Conservation (phyloP, 1,140 invertebrate species). For the Pararge aegeria region DNA sequence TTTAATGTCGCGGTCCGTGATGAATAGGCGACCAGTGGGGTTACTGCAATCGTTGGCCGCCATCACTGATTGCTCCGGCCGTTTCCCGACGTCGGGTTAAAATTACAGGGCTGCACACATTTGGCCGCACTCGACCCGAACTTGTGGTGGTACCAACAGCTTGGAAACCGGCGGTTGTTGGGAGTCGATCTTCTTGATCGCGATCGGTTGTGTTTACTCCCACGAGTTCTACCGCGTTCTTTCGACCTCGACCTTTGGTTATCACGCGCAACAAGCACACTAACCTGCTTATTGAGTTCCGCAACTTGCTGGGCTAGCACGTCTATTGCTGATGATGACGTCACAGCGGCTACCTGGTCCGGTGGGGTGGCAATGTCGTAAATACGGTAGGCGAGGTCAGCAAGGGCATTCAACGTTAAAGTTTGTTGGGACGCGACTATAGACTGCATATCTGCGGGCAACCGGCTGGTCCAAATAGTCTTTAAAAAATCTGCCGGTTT, state of each 20-base stretch:
- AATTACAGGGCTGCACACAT: too few species aligned
- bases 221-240: not conserved
- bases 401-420: too few species aligned
- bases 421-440: too few species aligned
- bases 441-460: too few species aligned
- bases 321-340: not conserved
- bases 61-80: too few species aligned
- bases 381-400: constrained; percentile 28
- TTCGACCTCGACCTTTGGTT: too few species aligned
- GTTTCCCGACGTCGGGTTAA: too few species aligned
- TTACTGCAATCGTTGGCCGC: too few species aligned
- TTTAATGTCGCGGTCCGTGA: too few species aligned
- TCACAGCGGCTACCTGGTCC: constrained; percentile 6
- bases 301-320: constrained; percentile 4
- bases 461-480: too few species aligned
- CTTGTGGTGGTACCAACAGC: constrained; percentile 22
- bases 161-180: constrained; percentile 7
- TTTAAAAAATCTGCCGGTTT: too few species aligned
- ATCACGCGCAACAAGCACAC: not conserved
- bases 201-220: not conserved
- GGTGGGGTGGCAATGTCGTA: constrained; percentile 19
- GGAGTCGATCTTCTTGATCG: not conserved
- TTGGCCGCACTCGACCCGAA: constrained; percentile 1
- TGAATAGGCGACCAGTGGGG: too few species aligned
- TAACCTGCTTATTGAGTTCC: not conserved